Percentiles rank a stretch among this genome's conserved stretches.
Conservation (phyloP, 2,113 vertebrate species). For the Neogale vison region DNA sequence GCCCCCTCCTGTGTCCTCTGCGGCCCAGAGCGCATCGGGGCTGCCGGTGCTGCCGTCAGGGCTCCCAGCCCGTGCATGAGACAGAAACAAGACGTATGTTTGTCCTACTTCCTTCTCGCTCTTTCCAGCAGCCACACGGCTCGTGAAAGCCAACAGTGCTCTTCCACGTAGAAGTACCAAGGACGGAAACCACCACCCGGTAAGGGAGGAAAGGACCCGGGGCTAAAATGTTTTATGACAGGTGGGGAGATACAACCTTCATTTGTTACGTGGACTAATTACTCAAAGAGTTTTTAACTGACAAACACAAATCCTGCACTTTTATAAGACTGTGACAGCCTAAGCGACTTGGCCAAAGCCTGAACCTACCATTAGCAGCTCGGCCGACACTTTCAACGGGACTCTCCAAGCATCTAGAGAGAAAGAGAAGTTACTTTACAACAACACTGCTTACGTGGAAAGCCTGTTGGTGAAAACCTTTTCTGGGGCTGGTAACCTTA, state of each 20-base stretch:
- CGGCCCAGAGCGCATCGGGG: fast-evolving
- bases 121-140: neutral
- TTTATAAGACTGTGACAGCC: neutral
- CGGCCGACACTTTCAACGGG: slow-evolving; percentile 94
- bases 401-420: slow-evolving; percentile 93
- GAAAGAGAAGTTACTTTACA: neutral
- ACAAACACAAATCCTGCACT: neutral
- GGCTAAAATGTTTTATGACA: fast-evolving
- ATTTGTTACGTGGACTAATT: fast-evolving
- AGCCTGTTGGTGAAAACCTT: neutral
- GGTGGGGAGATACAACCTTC: neutral
- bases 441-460: fast-evolving
- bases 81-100: fast-evolving
- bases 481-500: neutral
- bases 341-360: neutral
- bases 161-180: fast-evolving
- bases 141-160: neutral
- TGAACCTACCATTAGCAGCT: slow-evolving; percentile 91
- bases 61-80: neutral
- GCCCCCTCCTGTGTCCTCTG: neutral
- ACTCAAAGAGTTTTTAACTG: neutral
- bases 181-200: neutral
- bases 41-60: neutral
- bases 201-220: too few relatives aligned
- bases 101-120: neutral